These are phyloP conservation scores for Chelonus insularis DNA, from an alignment of 1,140 invertebrate genomes.

Conservation along the genomic window DNA sequence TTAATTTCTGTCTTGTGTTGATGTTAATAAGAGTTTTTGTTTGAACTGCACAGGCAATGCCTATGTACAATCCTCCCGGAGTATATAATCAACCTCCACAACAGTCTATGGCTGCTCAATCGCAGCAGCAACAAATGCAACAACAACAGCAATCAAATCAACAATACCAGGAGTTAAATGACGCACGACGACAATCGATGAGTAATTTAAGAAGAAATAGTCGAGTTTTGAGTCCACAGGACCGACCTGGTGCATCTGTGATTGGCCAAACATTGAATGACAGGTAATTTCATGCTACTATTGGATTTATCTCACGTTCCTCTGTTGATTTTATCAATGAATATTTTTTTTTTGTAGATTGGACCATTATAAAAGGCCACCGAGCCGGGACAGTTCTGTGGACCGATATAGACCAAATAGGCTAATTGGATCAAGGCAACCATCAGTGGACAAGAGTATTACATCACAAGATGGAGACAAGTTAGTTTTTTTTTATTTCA, in stretches of 20 bases:
- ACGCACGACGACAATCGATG: slow-evolving; percentile 40
- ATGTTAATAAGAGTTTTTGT: background rate
- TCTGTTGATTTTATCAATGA: background rate
- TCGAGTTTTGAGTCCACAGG: slow-evolving; percentile 50
- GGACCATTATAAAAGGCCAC: slow-evolving; percentile 91
- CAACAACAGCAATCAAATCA: slow-evolving; percentile 45
- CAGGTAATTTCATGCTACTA: too few relatives aligned
- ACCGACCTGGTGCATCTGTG: slow-evolving; percentile 48
- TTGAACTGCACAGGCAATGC: slow-evolving; percentile 19
- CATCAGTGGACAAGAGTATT: slow-evolving; percentile 70
- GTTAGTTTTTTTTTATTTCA: slow-evolving; percentile 27
- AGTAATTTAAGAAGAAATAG: slow-evolving; percentile 56
- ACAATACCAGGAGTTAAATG: slow-evolving; percentile 40
- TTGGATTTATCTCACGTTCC: too few relatives aligned
- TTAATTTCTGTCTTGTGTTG: too few relatives aligned
- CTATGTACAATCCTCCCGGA: slow-evolving; percentile 38
- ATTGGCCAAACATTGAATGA: slow-evolving; percentile 56
- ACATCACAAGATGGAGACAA: slow-evolving; percentile 56
- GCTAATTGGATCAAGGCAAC: slow-evolving; percentile 68
- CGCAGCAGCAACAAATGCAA: slow-evolving; percentile 29
- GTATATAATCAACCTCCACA: slow-evolving; percentile 37
- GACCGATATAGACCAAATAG: slow-evolving; percentile 72
- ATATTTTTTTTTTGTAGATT: slow-evolving; percentile 57
- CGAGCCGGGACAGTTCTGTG: slow-evolving; percentile 84
- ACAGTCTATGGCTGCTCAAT: slow-evolving; percentile 24